phyloP scores from a whole-genome alignment of 2,113 vertebrate species.

The Podarcis raffonei region DNA sequence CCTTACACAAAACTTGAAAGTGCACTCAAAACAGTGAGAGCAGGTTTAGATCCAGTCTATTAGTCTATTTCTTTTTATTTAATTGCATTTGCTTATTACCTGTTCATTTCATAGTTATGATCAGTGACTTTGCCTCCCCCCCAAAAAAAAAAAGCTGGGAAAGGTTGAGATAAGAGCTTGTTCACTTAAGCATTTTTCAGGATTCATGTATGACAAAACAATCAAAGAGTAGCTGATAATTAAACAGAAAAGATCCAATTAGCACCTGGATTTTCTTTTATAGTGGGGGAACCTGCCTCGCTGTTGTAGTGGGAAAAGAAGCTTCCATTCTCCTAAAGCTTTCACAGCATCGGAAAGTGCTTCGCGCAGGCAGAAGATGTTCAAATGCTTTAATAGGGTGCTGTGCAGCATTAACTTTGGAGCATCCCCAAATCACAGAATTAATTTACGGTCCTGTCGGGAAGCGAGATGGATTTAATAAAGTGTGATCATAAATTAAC shows the following conservation, averaged over 20 bases:
- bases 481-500: conserved; percentile 61
- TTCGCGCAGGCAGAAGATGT: conserved; percentile 29
- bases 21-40: not conserved
- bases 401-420: conserved; percentile 57
- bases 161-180: not conserved
- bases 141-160: not conserved
- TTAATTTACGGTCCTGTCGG: conserved; percentile 61
- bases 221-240: conserved; percentile 52
- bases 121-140: conserved; percentile 7
- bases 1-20: not conserved
- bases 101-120: not conserved
- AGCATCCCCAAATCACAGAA: conserved; percentile 58
- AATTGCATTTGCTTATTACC: not conserved
- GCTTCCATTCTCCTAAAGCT: conserved; percentile 24
- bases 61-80: not conserved
- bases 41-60: not conserved
- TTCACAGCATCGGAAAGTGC: conserved; percentile 31
- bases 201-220: not conserved
- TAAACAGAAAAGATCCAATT: conserved; percentile 42
- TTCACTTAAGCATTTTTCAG: conserved; percentile 30
- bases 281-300: conserved; percentile 24
- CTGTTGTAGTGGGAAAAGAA: not conserved
- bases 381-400: conserved; percentile 58
- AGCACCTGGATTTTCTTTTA: conserved; percentile 44
- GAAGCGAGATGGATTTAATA: conserved; percentile 61